Percentiles rank a stretch among this genome's conserved stretches.
phyloP scores from a whole-genome alignment of 2,888 invertebrate species.

The Auanema sp. region DNA sequence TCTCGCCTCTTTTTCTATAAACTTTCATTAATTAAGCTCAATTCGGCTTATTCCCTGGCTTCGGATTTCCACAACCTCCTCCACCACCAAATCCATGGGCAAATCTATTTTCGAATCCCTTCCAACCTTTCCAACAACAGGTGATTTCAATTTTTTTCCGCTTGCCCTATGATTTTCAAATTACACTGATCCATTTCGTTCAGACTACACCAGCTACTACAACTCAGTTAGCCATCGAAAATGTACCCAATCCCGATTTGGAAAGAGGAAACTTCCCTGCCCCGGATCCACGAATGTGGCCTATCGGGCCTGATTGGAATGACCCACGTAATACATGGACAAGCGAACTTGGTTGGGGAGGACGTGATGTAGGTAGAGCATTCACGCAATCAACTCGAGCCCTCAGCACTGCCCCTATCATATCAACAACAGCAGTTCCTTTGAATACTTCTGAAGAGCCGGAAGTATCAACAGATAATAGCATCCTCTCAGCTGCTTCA shows the following conservation, averaged over 20 bases:
- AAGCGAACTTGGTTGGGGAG: conserved; percentile 20
- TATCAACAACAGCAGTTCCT: not conserved
- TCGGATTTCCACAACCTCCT: too few relatives aligned
- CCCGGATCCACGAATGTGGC: conserved; percentile 40
- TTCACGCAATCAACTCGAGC: not conserved
- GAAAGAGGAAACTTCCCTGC: conserved; percentile 34
- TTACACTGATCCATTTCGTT: conserved; percentile 8
- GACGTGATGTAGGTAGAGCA: conserved; percentile 2
- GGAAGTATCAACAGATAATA: not conserved
- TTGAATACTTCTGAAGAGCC: not conserved
- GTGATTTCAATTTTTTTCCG: too few relatives aligned
- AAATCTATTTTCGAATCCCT: too few relatives aligned
- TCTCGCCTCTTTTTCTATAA: too few relatives aligned
- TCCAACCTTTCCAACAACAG: too few relatives aligned
- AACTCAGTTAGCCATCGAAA: conserved; percentile 18
- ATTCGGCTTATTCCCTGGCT: too few relatives aligned
- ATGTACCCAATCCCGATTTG: conserved; percentile 33
- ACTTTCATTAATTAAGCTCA: too few relatives aligned
- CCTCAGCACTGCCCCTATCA: too few relatives aligned
- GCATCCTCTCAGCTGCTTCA: not conserved
- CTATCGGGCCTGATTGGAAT: conserved; percentile 42
- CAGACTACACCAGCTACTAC: conserved; percentile 18
- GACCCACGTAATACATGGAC: conserved; percentile 33
- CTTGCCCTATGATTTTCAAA: too few relatives aligned
- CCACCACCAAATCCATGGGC: too few relatives aligned